These are phyloP conservation scores for Stigmatopora argus DNA, from an alignment of 2,113 vertebrate genomes.

Conservation along the genomic window DNA sequence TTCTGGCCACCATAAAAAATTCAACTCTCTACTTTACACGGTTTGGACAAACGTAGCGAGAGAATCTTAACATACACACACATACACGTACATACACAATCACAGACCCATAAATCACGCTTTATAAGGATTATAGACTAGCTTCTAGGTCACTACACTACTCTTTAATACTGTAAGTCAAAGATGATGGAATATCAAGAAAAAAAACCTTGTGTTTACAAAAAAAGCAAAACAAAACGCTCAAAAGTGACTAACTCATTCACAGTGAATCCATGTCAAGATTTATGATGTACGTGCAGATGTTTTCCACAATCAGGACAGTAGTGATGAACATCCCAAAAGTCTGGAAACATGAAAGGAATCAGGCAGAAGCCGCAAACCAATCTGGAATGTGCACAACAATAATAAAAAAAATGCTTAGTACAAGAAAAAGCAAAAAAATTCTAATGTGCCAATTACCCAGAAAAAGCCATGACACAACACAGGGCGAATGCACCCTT, in stretches of 20 bases:
- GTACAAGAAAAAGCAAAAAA: neutral
- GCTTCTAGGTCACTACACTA: too few relatives aligned
- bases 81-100: too few relatives aligned
- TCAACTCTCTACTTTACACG: too few relatives aligned
- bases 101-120: too few relatives aligned
- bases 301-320: conserved; percentile 34
- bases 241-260: neutral
- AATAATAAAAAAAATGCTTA: neutral
- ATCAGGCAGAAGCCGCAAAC: conserved; percentile 60
- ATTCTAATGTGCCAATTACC: neutral
- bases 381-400: conserved; percentile 32
- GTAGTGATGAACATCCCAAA: conserved; percentile 48
- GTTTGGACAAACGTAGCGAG: too few relatives aligned
- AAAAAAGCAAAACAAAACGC: too few relatives aligned
- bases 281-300: conserved; percentile 3
- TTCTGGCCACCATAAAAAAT: too few relatives aligned
- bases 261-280: neutral
- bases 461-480: neutral
- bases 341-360: conserved; percentile 13
- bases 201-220: too few relatives aligned
- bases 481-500: neutral
- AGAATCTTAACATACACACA: too few relatives aligned
- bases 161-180: too few relatives aligned
- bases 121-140: too few relatives aligned
- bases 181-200: too few relatives aligned